These are phyloP conservation scores for Perizoma affinitatum DNA, from an alignment of 2,888 invertebrate genomes.

Conservation along the genomic window DNA sequence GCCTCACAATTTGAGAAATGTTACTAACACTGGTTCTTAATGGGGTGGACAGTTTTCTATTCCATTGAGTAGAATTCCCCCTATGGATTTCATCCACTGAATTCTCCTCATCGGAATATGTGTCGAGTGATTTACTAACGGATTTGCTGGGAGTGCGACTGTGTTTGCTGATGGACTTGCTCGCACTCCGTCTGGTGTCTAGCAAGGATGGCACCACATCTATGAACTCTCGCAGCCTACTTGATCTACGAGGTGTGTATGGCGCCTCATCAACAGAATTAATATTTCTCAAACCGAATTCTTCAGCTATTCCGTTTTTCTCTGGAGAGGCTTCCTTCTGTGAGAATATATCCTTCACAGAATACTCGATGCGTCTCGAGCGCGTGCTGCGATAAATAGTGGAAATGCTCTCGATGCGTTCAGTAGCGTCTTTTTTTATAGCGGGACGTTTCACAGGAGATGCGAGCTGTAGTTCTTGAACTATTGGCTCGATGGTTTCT, in stretches of 20 bases:
- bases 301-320: constrained; percentile 62
- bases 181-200: constrained; percentile 65
- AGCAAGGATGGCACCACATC: constrained; percentile 58
- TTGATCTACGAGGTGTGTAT: constrained; percentile 60
- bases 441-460: constrained; percentile 67
- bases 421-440: constrained; percentile 55
- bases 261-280: constrained; percentile 58
- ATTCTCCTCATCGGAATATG: constrained; percentile 71
- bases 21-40: constrained; percentile 59
- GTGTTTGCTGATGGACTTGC: constrained; percentile 58
- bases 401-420: constrained; percentile 56
- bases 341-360: constrained; percentile 60
- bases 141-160: constrained; percentile 47
- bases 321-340: constrained; percentile 51
- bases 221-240: constrained; percentile 61
- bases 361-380: constrained; percentile 65
- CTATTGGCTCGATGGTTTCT: constrained; percentile 45
- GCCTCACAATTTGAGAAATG: constrained; percentile 50
- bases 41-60: constrained; percentile 74
- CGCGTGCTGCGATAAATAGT: constrained; percentile 56
- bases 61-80: constrained; percentile 58
- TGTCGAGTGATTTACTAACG: constrained; percentile 66
- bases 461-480: constrained; percentile 40
- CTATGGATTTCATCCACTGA: constrained; percentile 58
- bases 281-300: constrained; percentile 62